Conservation (phyloP, 2,797 vertebrate species). For the Parauchenoglanis punctatus region DNA sequence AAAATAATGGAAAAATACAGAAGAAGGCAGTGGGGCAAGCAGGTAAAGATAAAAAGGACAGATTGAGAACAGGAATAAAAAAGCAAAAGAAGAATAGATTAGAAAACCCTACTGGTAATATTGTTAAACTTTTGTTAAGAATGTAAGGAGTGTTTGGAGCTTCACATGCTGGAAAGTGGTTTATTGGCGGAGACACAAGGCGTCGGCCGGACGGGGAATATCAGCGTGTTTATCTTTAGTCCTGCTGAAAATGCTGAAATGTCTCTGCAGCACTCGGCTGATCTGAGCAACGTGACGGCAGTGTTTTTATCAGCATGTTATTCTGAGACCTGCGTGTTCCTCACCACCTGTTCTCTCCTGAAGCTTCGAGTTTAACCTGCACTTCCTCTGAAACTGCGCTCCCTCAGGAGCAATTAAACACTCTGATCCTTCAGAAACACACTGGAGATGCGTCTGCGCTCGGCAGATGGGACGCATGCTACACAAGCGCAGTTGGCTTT, state of each 20-base stretch:
- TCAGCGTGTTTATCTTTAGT: conserved; percentile 12
- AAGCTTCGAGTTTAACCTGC: conserved; percentile 26
- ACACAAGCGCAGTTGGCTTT: conserved; percentile 53
- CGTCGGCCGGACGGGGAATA: neutral
- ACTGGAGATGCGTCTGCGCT: conserved; percentile 43
- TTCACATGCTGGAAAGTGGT: neutral
- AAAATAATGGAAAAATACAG: neutral
- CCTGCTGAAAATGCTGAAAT: neutral
- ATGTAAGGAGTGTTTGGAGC: neutral
- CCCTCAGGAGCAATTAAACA: conserved; percentile 63
- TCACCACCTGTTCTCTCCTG: conserved; percentile 37
- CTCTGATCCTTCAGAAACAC: conserved; percentile 38
- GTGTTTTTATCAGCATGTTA: neutral
- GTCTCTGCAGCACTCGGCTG: neutral
- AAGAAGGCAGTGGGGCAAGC: neutral
- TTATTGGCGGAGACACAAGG: neutral
- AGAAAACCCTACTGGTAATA: neutral
- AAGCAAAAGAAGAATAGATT: neutral
- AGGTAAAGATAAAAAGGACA: neutral
- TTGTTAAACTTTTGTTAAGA: neutral
- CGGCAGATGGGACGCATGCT: conserved; percentile 58
- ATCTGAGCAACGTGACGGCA: neutral
- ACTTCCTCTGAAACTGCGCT: conserved; percentile 27
- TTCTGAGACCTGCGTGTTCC: conserved; percentile 2
- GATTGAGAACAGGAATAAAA: neutral